A percentile compares a stretch with the other conserved stretches of the same genome.
phyloP scores from a whole-genome alignment of 2,888 invertebrate species.

The Venustoraphidia nigricollis region DNA sequence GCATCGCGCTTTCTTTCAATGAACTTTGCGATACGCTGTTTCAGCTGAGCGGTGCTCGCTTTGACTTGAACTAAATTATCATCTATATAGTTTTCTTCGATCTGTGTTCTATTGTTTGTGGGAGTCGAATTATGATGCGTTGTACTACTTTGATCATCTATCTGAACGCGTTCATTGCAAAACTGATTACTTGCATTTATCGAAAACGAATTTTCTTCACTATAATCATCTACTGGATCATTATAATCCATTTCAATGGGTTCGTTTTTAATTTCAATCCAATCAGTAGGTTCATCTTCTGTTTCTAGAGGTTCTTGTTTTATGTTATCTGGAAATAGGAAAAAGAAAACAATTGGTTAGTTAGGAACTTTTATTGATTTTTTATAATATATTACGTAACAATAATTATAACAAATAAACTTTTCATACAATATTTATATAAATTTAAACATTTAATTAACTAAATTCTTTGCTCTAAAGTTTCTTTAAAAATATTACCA shows the following conservation, averaged over 20 bases:
- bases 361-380: not conserved
- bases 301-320: too few species aligned
- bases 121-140: not conserved
- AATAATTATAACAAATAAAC: too few species aligned
- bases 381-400: too few species aligned
- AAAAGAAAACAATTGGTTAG: not conserved
- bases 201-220: too few species aligned
- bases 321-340: not conserved
- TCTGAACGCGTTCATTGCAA: too few species aligned
- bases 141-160: too few species aligned
- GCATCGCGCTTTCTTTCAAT: constrained; percentile 61
- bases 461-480: too few species aligned
- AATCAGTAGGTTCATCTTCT: too few species aligned
- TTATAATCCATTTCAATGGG: not conserved
- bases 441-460: too few species aligned
- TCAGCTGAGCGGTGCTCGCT: constrained; percentile 46
- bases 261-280: not conserved
- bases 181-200: too few species aligned
- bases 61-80: constrained; percentile 49
- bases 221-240: not conserved
- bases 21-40: constrained; percentile 56
- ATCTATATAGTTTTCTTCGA: constrained; percentile 17
- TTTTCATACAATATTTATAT: too few species aligned
- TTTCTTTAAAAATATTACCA: too few species aligned
- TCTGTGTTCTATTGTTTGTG: not conserved